phyloP scores from a whole-genome alignment of 2,888 invertebrate species.

The Lepidocyrtoides sp. region DNA sequence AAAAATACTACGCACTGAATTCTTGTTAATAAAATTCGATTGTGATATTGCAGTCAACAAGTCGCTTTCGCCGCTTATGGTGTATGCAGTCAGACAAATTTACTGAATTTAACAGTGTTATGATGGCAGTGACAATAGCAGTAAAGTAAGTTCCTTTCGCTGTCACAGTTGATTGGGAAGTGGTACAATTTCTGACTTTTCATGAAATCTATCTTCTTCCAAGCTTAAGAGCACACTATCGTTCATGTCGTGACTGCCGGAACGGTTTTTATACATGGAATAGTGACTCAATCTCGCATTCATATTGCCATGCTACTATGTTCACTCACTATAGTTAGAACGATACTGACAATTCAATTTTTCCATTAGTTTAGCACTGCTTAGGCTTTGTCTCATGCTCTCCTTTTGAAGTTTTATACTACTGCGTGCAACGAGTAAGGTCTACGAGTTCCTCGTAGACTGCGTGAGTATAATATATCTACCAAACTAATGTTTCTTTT shows the following conservation, averaged over 20 bases:
- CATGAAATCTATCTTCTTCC: constrained; percentile 59
- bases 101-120: constrained; percentile 15
- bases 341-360: not conserved
- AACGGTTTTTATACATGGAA: constrained; percentile 71
- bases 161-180: constrained; percentile 44
- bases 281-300: constrained; percentile 68
- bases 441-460: too few species aligned
- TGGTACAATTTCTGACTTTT: constrained; percentile 48
- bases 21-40: constrained; percentile 16
- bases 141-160: constrained; percentile 22
- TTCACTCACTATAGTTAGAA: not conserved
- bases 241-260: constrained; percentile 24
- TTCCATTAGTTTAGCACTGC: not conserved
- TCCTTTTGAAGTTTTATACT: too few species aligned
- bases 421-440: too few species aligned
- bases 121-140: not conserved
- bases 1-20: constrained; percentile 33
- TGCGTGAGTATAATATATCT: too few species aligned
- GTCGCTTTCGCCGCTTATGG: not conserved
- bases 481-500: too few species aligned
- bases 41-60: constrained; percentile 23
- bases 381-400: too few species aligned
- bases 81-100: not conserved
- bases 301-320: not conserved
- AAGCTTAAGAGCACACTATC: constrained; percentile 21